These are phyloP conservation scores for Eurystomus glaucurus DNA, from an alignment of 2,797 vertebrate genomes.

Conservation along the genomic window DNA sequence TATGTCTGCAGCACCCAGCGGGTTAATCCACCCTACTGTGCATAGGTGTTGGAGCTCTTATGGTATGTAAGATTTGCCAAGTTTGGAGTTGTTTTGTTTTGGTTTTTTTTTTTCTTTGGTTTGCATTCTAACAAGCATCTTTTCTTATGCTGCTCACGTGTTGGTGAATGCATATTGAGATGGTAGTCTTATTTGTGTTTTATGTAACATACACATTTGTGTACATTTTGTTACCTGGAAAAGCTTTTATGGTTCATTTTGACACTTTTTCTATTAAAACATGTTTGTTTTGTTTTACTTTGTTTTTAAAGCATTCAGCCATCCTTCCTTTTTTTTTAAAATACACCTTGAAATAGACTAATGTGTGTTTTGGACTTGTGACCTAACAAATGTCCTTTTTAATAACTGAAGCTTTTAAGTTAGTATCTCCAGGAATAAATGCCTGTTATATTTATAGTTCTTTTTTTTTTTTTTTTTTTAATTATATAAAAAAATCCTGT, in stretches of 20 bases:
- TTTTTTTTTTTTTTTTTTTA: neutral
- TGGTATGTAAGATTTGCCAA: constrained; percentile 78
- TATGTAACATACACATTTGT: neutral
- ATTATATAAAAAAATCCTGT: neutral
- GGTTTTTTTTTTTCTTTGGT: constrained; percentile 5
- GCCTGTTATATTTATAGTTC: constrained; percentile 13
- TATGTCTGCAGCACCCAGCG: constrained; percentile 78
- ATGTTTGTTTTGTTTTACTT: neutral
- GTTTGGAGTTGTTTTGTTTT: constrained; percentile 63
- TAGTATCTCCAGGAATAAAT: constrained; percentile 9
- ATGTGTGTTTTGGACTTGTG: constrained; percentile 12
- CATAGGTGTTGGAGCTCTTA: constrained; percentile 82
- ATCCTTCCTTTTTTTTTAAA: neutral
- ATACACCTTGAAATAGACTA: neutral
- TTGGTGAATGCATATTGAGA: constrained; percentile 28
- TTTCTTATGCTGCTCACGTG: constrained; percentile 16
- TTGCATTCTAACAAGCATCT: constrained; percentile 57
- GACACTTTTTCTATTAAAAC: neutral
- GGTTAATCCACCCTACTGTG: constrained; percentile 79
- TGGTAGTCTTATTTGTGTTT: constrained; percentile 12
- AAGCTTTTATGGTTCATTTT: constrained; percentile 35
- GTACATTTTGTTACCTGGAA: constrained; percentile 31
- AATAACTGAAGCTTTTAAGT: constrained; percentile 19
- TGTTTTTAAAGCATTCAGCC: neutral
- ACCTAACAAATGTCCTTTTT: constrained; percentile 14